These are phyloP conservation scores for Andrena fulva DNA, from an alignment of 2,888 invertebrate species.

Conservation along the genomic window DNA sequence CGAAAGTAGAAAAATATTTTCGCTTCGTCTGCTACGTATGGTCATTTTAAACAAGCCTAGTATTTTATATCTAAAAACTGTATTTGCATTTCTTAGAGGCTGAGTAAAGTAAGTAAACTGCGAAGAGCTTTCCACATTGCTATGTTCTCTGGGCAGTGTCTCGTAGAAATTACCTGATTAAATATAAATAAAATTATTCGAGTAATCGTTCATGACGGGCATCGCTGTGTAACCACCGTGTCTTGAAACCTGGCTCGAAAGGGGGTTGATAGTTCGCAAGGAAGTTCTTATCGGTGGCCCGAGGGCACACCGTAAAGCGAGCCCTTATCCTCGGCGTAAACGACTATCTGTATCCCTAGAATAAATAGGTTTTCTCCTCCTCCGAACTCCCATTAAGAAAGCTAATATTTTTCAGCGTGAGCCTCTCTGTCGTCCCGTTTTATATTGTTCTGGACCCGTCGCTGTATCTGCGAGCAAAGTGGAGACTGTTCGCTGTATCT, in stretches of 20 bases:
- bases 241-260: slow-evolving; percentile 16
- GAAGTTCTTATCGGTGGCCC: slow-evolving; percentile 68
- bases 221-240: background rate
- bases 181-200: background rate
- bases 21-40: too few species aligned
- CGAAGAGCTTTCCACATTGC: too few species aligned
- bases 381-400: slow-evolving; percentile 59
- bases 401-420: slow-evolving; percentile 55
- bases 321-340: slow-evolving; percentile 62
- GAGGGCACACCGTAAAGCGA: slow-evolving; percentile 62
- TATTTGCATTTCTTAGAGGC: too few species aligned
- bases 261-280: slow-evolving; percentile 42
- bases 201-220: background rate
- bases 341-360: slow-evolving; percentile 66
- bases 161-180: background rate
- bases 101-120: too few species aligned
- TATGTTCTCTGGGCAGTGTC: background rate
- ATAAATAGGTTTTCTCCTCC: slow-evolving; percentile 63
- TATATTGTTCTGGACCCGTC: slow-evolving; percentile 6
- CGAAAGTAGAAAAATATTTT: too few species aligned
- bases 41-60: too few species aligned
- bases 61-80: too few species aligned
- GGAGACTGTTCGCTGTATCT: background rate
- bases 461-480: slow-evolving; percentile 10
- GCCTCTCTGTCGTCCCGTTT: slow-evolving; percentile 34